Evolutionary conservation across 1,140 invertebrate species (phyloP), one percentile per base, ranked within the genome.

Genomic region (Ptiloglossa arizonensis): DNA sequence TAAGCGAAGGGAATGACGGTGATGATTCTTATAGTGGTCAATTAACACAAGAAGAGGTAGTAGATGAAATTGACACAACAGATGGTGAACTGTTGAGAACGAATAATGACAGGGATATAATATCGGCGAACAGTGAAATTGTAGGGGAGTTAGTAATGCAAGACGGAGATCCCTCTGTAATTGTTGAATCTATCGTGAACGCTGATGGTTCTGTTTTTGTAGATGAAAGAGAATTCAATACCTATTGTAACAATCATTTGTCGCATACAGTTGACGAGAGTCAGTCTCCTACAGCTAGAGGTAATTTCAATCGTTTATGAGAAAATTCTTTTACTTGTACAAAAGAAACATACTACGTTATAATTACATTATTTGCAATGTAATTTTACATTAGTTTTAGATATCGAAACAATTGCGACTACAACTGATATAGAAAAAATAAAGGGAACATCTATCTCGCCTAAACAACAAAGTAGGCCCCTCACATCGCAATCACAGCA

Each of bases 181-280:
- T 92, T 59, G 90, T 92, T 6, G 91, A 92, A 56, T 90, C 91
- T 8, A 90, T 91, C 32, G 91, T 89, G 1, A 91, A 91, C 56
- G 76, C 90, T 0, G 91, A 92, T 70, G 88, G 89, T 57, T 90
- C 90, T 11, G 90, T 91, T 62, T 92, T 91, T 44, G 90, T 91
- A 0, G 89, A 92, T 17, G 89, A 91, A 22, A 88, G 88, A 35
- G 89, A 91, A 29, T 91, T 91, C 59, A 89, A 89, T 48, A 86
- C 72, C 11, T 92, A 91, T 54, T 91, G 90, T 38, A 80, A 85
- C 44, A 86, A 89, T 62, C 86, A 88, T 84, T 82, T 90, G 24
- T 83, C 78, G 3, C 87, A 80, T 63, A 27, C 75, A 4, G 79
- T 83, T 41, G 80, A 89, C 24, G 85, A 83, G 19, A 86, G 75